Evolutionary conservation across 2,113 vertebrate genomes (phyloP).

Genomic region (Macquaria australasica): DNA sequence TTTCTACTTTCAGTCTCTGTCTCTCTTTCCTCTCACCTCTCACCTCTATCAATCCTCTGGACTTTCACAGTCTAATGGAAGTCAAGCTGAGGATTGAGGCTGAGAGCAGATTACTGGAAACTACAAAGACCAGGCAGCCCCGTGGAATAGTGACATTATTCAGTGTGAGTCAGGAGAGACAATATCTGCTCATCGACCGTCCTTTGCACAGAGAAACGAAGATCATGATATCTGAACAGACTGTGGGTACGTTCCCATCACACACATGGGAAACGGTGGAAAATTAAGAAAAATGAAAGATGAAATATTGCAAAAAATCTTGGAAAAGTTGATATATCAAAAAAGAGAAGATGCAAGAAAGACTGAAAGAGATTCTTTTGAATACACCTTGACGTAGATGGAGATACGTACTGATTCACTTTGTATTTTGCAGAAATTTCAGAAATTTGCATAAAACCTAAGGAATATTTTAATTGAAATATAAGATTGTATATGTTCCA

Average conservation of each 20-base stretch:
- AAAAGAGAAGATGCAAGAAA: background rate
- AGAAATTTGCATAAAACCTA: no score
- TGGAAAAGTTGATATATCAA: background rate
- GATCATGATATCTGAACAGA: background rate
- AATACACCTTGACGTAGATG: no score
- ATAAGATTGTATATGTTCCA: no score
- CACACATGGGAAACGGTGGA: background rate
- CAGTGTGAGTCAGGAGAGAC: background rate
- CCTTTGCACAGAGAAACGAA: background rate
- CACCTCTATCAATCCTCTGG: slow-evolving; percentile 25
- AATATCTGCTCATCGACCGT: background rate
- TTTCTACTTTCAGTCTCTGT: background rate
- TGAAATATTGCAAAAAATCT: background rate
- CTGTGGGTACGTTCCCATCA: background rate
- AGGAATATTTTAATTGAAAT: no score
- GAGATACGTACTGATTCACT: no score
- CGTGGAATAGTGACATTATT: background rate
- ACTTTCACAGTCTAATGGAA: slow-evolving; percentile 27
- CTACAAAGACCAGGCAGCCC: background rate
- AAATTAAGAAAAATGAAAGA: background rate
- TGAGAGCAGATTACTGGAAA: background rate
- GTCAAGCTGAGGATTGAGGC: slow-evolving; percentile 39
- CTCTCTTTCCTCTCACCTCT: slow-evolving; percentile 2
- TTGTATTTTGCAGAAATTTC: no score
- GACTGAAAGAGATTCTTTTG: background rate